phyloP scores from a whole-genome alignment of 2,888 invertebrate genomes.

The Dolichomitus sp. region DNA sequence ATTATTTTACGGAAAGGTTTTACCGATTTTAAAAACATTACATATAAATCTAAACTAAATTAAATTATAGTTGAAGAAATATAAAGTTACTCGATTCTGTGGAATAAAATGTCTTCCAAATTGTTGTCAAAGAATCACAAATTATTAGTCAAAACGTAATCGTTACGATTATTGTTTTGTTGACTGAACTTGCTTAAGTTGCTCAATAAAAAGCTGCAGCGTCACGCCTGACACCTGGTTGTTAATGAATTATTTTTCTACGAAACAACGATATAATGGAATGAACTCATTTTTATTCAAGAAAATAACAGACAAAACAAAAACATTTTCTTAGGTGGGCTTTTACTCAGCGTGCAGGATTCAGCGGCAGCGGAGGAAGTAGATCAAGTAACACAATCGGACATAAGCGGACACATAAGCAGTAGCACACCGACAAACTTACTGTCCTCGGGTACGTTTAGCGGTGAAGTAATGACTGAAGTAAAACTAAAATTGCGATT shows the following conservation, averaged over 20 bases:
- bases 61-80: background rate
- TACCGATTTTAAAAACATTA: background rate
- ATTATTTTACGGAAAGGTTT: background rate
- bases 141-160: background rate
- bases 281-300: constrained; percentile 11
- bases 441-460: constrained; percentile 90
- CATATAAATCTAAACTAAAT: background rate
- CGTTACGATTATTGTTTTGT: background rate
- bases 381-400: constrained; percentile 88
- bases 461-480: constrained; percentile 43
- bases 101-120: no score
- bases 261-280: background rate
- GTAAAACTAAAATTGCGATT: constrained; percentile 47
- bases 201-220: background rate
- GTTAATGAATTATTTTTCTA: background rate
- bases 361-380: constrained; percentile 92
- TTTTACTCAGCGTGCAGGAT: constrained; percentile 93
- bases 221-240: background rate
- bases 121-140: background rate
- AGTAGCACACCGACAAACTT: constrained; percentile 89
- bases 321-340: constrained; percentile 88
- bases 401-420: constrained; percentile 80
- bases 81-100: no score
- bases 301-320: background rate
- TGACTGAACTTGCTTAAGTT: background rate